Conservation (phyloP, 1,140 invertebrate genomes). For the Linepithema humile region DNA sequence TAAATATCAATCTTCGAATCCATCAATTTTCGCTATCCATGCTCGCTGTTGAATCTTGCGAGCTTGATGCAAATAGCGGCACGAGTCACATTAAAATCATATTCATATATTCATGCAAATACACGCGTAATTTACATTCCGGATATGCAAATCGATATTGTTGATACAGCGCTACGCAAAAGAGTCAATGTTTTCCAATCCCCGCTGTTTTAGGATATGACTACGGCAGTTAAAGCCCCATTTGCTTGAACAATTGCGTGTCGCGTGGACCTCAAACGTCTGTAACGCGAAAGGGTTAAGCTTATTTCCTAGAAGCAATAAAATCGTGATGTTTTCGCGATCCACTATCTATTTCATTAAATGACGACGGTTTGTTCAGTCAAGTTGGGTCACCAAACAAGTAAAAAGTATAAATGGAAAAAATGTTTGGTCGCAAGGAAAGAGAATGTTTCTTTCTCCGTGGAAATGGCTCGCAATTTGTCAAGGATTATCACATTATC, state of each 20-base stretch:
- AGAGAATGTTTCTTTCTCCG: slow-evolving; percentile 4
- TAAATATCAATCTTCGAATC: not conserved
- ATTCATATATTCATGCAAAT: slow-evolving; percentile 43
- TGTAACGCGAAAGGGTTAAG: slow-evolving; percentile 18
- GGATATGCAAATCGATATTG: slow-evolving; percentile 22
- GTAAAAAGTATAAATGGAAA: slow-evolving; percentile 44
- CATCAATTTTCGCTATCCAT: too few relatives aligned
- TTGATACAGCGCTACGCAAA: not conserved
- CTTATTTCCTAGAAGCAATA: slow-evolving; percentile 3
- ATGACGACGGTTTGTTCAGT: slow-evolving; percentile 28
- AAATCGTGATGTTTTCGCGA: slow-evolving; percentile 34
- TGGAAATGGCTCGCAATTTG: slow-evolving; percentile 45
- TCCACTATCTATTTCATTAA: slow-evolving; percentile 24
- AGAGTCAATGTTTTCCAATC: not conserved
- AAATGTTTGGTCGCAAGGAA: slow-evolving; percentile 14
- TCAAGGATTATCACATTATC: slow-evolving; percentile 42
- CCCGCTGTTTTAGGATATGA: not conserved
- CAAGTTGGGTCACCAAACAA: not conserved
- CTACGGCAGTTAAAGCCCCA: not conserved
- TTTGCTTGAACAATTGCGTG: not conserved
- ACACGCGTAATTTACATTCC: slow-evolving; percentile 36
- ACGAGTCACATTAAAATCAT: slow-evolving; percentile 18
- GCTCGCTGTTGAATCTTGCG: not conserved
- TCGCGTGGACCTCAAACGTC: not conserved
- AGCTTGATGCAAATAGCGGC: not conserved